Percentiles rank a stretch among this genome's conserved stretches.
Evolutionary conservation across 2,113 vertebrate genomes (phyloP).

Genomic region (Hucho hucho): DNA sequence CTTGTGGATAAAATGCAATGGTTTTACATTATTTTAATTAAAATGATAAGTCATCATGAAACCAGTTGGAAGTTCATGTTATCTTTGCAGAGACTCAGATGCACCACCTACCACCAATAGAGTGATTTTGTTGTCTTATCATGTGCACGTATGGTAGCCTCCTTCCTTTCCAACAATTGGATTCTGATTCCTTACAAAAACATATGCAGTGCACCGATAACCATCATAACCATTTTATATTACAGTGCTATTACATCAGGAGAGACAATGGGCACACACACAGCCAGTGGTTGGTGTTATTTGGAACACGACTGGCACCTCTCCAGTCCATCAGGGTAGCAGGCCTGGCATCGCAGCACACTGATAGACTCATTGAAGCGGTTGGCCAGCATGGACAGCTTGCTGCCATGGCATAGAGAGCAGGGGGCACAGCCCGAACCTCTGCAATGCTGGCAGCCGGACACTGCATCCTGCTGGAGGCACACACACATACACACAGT

Average conservation of each 20-base stretch:
- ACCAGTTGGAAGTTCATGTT: constrained; percentile 19
- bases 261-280: constrained; percentile 46
- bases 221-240: constrained; percentile 54
- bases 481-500: constrained; percentile 16
- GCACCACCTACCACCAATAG: constrained; percentile 40
- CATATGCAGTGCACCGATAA: too few species aligned
- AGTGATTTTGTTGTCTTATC: neutral
- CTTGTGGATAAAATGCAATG: constrained; percentile 31
- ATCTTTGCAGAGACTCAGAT: constrained; percentile 33
- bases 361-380: constrained; percentile 94
- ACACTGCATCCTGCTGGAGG: constrained; percentile 63
- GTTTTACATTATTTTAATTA: constrained; percentile 56
- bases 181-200: constrained; percentile 17
- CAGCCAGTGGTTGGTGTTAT: neutral
- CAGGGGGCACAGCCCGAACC: constrained; percentile 89
- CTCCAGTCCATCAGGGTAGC: constrained; percentile 87
- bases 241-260: constrained; percentile 30
- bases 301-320: constrained; percentile 81
- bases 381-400: constrained; percentile 96
- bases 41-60: constrained; percentile 43
- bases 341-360: constrained; percentile 89
- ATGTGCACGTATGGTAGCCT: constrained; percentile 23
- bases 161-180: constrained; percentile 42
- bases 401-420: constrained; percentile 96
- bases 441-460: constrained; percentile 81